Evolutionary conservation across 1,140 invertebrate genomes (phyloP).

Genomic region (Nylanderia fulva): DNA sequence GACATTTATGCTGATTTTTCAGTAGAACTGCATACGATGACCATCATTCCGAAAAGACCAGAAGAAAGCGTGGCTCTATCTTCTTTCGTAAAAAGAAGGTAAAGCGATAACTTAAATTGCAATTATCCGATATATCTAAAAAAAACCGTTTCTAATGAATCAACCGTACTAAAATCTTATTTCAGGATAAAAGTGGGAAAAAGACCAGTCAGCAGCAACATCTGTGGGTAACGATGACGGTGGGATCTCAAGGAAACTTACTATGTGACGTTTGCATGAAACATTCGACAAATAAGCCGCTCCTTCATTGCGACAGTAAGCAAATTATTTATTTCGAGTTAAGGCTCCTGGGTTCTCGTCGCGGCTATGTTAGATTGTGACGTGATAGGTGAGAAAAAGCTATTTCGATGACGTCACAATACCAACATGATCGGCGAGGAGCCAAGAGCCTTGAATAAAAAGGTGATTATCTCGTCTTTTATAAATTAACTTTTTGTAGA

Average conservation of each 20-base stretch:
- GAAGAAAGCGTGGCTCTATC: slow-evolving; percentile 94
- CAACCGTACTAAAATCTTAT: slow-evolving; percentile 28
- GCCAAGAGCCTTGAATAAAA: too few relatives aligned
- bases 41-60: slow-evolving; percentile 91
- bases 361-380: too few relatives aligned
- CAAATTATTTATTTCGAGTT: slow-evolving; percentile 16
- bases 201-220: slow-evolving; percentile 86
- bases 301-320: slow-evolving; percentile 90
- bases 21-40: slow-evolving; percentile 88
- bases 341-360: too few relatives aligned
- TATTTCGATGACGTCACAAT: too few relatives aligned
- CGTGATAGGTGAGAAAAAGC: too few relatives aligned
- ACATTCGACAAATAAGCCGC: slow-evolving; percentile 92
- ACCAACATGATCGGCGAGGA: too few relatives aligned
- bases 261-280: slow-evolving; percentile 94
- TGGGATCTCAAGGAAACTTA: slow-evolving; percentile 79
- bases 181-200: slow-evolving; percentile 83
- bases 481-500: slow-evolving; percentile 5
- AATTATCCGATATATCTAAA: neutral
- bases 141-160: neutral
- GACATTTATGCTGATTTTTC: slow-evolving; percentile 65
- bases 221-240: slow-evolving; percentile 90
- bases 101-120: slow-evolving; percentile 31
- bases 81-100: slow-evolving; percentile 96
- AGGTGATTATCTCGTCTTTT: neutral